phyloP scores from a whole-genome alignment of 2,797 vertebrate genomes.

The Morus bassanus region DNA sequence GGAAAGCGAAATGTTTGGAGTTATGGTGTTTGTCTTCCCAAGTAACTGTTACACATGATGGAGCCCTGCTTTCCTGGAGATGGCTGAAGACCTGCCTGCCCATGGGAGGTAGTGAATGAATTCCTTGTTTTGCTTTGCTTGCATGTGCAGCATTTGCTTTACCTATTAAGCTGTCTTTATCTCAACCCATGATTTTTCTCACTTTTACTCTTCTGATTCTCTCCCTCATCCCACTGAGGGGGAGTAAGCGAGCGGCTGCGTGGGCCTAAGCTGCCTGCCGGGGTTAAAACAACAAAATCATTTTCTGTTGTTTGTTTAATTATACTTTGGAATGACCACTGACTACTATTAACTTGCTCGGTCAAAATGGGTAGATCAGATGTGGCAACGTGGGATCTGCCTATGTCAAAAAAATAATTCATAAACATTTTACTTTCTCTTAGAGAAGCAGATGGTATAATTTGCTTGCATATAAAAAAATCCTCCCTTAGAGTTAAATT shows the following conservation, averaged over 20 bases:
- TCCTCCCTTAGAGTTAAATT: background rate
- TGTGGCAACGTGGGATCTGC: background rate
- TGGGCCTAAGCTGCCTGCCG: background rate
- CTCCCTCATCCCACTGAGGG: background rate
- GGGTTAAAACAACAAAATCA: background rate
- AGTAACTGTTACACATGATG: accelerated
- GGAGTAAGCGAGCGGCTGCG: accelerated
- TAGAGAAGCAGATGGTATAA: background rate
- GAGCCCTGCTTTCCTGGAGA: background rate
- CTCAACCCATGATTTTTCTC: background rate
- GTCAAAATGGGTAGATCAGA: background rate
- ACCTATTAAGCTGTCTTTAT: background rate
- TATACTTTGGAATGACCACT: background rate
- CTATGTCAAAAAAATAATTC: background rate
- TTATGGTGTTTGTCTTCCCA: background rate
- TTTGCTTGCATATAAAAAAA: background rate
- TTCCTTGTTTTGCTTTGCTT: background rate
- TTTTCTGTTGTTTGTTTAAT: background rate
- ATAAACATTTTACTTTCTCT: background rate
- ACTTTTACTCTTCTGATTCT: background rate
- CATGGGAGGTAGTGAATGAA: accelerated
- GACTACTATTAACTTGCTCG: background rate
- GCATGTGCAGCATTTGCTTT: background rate
- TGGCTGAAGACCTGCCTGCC: background rate
- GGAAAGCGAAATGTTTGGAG: accelerated